Evolutionary conservation across 1,140 invertebrate genomes (phyloP), one percentile per base, ranked within the genome.

Genomic region (Calephelis nemesis): DNA sequence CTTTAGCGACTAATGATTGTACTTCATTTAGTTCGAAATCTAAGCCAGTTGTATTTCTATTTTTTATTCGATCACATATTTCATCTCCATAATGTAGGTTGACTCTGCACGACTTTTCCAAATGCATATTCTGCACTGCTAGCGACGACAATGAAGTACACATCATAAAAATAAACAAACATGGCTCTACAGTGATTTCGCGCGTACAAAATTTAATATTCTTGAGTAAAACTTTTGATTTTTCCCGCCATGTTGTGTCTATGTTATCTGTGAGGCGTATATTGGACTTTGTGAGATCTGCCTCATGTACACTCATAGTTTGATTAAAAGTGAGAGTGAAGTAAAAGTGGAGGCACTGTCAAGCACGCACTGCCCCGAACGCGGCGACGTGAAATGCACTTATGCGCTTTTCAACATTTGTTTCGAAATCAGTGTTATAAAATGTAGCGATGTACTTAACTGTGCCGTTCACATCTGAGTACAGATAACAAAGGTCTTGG

Each of bases 101-200:
- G 0, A 95, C 93, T 48, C 94, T 89, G 74, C 95, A 95, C 0
- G 95, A 93, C 78, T 93, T 92, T 73, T 92, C 90, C 65, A 92
- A 82, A 63, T 90, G 87, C 87, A 92, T 90, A 69, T 91, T 90
- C 67, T 90, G 87, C 7, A 92, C 90, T 0, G 88, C 86, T 42
- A 92, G 60, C 30, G 86, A 85, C 0, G 88, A 90, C 40, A 92
- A 67, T 6, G 85, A 81, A 11, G 82, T 91, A 52, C 86, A 90
- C 67, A 91, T 48, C 85, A 91, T 88, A 69, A 87, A 92, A 68
- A 80, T 67, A 81, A 90, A 90, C 65, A 92, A 70, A 63, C 87
- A 90, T 58, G 90, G 90, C 63, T 92, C 90, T 4, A 92, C 90
- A 7, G 88, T 90, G 1, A 83, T 87, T 67, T 92, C 87, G 4